Base-by-base conservation (phyloP, 2,113 vertebrate species). In the Phylloscopus trochilus region DNA sequence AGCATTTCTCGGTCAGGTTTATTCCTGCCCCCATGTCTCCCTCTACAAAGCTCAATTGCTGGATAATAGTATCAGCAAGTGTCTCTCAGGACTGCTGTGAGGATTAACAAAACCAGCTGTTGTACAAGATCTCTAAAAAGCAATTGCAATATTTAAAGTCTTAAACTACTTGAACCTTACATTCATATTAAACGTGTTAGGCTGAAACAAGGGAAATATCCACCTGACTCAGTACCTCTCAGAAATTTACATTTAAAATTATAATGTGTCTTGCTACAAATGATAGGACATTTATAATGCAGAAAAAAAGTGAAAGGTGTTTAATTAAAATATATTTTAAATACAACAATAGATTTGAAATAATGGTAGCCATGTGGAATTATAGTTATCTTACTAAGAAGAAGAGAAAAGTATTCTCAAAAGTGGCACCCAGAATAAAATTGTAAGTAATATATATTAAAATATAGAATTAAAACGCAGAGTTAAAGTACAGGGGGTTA, bases 171-270 rank as follows among this genome's bases (percentile, higher is more conserved):
- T 21, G 35, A 96, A 80, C 11, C 19, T 30, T 69, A 51, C n/a
- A 78, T 63, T 80, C 15, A n/a, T 49, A 77, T 41, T 81, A 87
- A 79, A 76, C 30, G 1, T n/a, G 16, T 76, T 68, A 80, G 19
- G 31, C 26, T 85, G 31, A 83, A 92, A 74, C 22, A 82, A 68
- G 22, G 66, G 76, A 75, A 91, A 87, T 33, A 76, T 1, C 28
- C 33, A 82, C 13, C 17, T 44, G 56, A 64, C 33, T 85, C 62
- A 58, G 41, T 49, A 89, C 5, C 23, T 8, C 31, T 85, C 43
- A 70, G 89, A 91, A 77, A 73, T 66, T 91, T 92, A 69, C 49
- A 76, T 70, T 74, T 80, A 74, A 83, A 89, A 88, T 87, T 82
- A 89, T 33, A 62, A 51, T 23, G 14, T 85, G 75, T 43, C 31